Evolutionary conservation across 2,113 vertebrate species (phyloP).

Genomic region (Tonatia bakeri): DNA sequence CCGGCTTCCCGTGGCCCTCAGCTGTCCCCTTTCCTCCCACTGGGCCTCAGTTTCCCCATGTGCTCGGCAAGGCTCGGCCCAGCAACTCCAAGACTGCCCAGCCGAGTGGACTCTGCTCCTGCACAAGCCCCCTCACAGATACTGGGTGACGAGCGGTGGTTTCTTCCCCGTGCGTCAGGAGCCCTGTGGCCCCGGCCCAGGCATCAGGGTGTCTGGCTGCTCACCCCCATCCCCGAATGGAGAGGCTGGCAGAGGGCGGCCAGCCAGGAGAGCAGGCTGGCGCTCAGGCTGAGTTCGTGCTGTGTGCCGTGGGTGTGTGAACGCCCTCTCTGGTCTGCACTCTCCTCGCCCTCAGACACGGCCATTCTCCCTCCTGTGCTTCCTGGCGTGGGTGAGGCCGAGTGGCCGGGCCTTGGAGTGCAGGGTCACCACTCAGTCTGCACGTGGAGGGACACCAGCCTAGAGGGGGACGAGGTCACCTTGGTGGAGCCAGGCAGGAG

Average conservation of each 20-base stretch:
- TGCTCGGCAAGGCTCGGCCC: not conserved
- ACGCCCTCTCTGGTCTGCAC: not conserved
- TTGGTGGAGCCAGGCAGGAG: not conserved
- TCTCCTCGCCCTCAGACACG: rapidly evolving
- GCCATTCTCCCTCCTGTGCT: not conserved
- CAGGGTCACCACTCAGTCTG: too few relatives aligned
- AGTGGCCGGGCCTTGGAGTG: not conserved
- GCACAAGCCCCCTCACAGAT: not conserved
- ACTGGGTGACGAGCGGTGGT: rapidly evolving
- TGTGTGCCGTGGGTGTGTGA: not conserved
- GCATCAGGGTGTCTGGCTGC: not conserved
- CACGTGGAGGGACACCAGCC: not conserved
- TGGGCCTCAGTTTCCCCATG: not conserved
- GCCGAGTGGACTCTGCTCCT: rapidly evolving
- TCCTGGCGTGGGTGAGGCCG: not conserved
- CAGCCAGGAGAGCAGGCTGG: not conserved
- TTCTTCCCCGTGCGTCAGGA: not conserved
- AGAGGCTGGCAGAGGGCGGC: not conserved
- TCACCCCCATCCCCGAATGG: not conserved
- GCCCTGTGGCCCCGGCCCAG: rapidly evolving
- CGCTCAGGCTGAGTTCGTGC: not conserved
- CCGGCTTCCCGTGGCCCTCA: not conserved
- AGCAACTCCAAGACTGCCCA: rapidly evolving
- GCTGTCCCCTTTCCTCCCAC: rapidly evolving
- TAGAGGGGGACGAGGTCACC: rapidly evolving